Conservation (phyloP, 1,140 invertebrate genomes). For the Drosophila parvula region DNA sequence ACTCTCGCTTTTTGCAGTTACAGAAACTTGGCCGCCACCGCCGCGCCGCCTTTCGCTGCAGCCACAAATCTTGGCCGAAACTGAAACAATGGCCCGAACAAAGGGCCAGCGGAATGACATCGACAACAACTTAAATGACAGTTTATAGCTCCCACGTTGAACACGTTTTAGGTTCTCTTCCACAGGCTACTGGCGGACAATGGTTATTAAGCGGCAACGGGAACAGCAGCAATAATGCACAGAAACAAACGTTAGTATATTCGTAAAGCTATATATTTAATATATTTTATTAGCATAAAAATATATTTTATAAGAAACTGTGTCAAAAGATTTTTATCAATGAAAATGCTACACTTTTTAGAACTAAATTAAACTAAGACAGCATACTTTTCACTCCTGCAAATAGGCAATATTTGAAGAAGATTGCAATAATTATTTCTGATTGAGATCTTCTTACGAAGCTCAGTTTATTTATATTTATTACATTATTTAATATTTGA, state of each 20-base stretch:
- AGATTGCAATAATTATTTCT: no score
- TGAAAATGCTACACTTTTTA: no score
- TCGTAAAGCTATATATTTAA: no score
- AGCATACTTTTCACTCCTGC: no score
- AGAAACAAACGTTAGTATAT: slow-evolving; percentile 21
- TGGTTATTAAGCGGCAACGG: slow-evolving; percentile 69
- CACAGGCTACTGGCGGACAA: slow-evolving; percentile 49
- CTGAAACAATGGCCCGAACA: slow-evolving; percentile 50
- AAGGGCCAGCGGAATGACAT: slow-evolving; percentile 66
- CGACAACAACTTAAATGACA: slow-evolving; percentile 82
- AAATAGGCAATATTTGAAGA: no score
- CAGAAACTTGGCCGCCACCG: slow-evolving; percentile 52
- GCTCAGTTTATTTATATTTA: no score
- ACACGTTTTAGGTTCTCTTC: slow-evolving; percentile 44
- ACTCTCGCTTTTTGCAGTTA: slow-evolving; percentile 71
- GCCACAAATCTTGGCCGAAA: slow-evolving; percentile 74
- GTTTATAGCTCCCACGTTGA: slow-evolving; percentile 79
- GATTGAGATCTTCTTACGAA: no score
- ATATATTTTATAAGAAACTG: neutral
- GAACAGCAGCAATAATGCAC: slow-evolving; percentile 32
- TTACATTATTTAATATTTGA: no score
- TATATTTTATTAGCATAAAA: neutral
- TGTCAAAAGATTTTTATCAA: no score
- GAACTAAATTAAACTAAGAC: neutral
- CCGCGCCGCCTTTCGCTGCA: slow-evolving; percentile 43